Percentiles rank a stretch among this genome's conserved stretches.
Conservation (phyloP, 2,113 vertebrate species). For the Sakesphorus luctuosus region DNA sequence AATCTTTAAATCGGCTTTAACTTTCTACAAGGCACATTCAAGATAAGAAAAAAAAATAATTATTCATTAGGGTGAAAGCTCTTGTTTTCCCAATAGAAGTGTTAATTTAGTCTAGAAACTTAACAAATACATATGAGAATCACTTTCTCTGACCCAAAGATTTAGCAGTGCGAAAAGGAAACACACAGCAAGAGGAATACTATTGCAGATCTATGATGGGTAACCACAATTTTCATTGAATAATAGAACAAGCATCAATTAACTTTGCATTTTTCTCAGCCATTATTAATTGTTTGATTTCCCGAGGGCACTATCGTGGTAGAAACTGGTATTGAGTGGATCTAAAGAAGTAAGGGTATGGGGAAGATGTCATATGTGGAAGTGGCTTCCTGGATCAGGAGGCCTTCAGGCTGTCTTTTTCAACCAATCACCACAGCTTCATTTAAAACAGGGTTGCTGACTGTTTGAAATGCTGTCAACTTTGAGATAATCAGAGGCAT, state of each 20-base stretch:
- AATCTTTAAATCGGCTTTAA: neutral
- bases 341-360: slow-evolving; percentile 3
- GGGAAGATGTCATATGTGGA: slow-evolving; percentile 27
- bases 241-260: slow-evolving; percentile 52
- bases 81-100: neutral
- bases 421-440: slow-evolving; percentile 8
- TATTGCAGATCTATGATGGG: neutral
- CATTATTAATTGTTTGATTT: slow-evolving; percentile 45
- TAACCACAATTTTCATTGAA: slow-evolving; percentile 12
- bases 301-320: neutral
- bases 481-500: slow-evolving; percentile 48
- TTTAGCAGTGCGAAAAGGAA: neutral
- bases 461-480: slow-evolving; percentile 56
- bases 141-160: neutral
- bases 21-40: neutral
- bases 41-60: neutral
- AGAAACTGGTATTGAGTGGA: slow-evolving; percentile 40
- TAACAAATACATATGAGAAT: neutral
- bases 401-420: slow-evolving; percentile 37
- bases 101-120: neutral
- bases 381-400: slow-evolving; percentile 18
- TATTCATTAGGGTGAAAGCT: neutral
- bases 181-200: neutral
- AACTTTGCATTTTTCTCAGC: slow-evolving; percentile 30
- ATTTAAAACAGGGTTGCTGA: slow-evolving; percentile 48